Percentiles rank a stretch among this genome's conserved stretches.
phyloP scores from a whole-genome alignment of 2,888 invertebrate species.

The Lasioglossum zephyrum region DNA sequence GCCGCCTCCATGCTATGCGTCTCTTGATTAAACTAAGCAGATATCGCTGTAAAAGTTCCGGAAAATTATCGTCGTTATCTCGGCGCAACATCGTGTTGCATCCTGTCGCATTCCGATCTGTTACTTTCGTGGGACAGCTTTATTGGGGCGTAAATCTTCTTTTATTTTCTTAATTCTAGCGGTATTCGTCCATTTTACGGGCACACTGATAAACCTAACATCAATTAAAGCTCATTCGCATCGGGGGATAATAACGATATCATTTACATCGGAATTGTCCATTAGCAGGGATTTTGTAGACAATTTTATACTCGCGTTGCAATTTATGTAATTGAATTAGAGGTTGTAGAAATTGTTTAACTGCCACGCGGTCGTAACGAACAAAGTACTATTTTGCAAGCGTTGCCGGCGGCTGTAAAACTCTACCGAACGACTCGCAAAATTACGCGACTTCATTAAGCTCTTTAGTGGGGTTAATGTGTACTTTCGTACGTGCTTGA shows the following conservation, averaged over 20 bases:
- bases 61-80: conserved; percentile 28
- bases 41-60: conserved; percentile 13
- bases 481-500: background rate
- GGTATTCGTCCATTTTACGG: background rate
- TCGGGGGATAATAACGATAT: background rate
- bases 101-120: conserved; percentile 36
- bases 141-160: conserved; percentile 22
- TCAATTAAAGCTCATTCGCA: background rate
- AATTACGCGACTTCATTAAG: background rate
- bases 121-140: conserved; percentile 16
- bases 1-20: background rate
- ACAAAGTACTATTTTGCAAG: background rate
- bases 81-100: conserved; percentile 6
- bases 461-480: background rate
- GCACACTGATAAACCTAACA: conserved; percentile 4
- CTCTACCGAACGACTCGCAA: background rate
- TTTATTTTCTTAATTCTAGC: conserved; percentile 12
- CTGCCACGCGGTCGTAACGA: background rate
- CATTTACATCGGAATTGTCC: background rate
- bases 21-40: conserved; percentile 29
- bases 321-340: conserved; percentile 8
- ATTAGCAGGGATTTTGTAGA: background rate
- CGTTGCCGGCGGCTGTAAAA: too few relatives aligned
- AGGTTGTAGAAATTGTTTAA: conserved; percentile 2
- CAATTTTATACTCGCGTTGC: background rate